Conservation (phyloP, 2,888 invertebrate genomes). For the Agapostemon virescens region DNA sequence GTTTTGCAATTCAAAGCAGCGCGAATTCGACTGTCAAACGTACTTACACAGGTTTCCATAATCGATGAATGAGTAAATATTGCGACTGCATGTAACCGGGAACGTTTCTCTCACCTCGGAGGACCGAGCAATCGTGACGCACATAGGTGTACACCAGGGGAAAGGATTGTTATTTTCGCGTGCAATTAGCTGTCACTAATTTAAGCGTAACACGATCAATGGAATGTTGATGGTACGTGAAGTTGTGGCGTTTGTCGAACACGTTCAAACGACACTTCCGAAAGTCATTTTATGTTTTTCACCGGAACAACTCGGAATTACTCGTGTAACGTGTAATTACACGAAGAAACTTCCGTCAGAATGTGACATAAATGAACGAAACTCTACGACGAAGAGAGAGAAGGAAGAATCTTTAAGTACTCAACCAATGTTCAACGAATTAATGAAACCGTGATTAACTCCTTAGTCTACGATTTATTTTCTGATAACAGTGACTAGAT, state of each 20-base stretch:
- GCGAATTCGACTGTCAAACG: not conserved
- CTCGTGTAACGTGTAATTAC: no score
- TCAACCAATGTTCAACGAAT: no score
- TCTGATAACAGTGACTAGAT: no score
- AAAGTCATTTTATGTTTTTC: conserved; percentile 9
- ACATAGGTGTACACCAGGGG: not conserved
- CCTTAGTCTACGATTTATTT: no score
- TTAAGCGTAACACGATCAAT: not conserved
- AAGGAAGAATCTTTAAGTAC: no score
- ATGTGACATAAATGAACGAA: no score
- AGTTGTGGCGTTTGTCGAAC: conserved; percentile 6
- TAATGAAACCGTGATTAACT: no score
- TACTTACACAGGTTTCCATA: not conserved
- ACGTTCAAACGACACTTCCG: not conserved
- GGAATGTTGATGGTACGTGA: conserved; percentile 3
- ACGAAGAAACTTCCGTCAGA: no score
- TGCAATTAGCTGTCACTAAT: conserved; percentile 15
- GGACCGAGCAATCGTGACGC: not conserved
- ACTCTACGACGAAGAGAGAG: no score
- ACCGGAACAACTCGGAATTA: not conserved
- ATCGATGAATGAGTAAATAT: conserved; percentile 3
- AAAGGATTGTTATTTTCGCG: not conserved
- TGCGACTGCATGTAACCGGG: not conserved
- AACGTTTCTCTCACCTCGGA: not conserved
- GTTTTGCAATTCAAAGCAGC: not conserved